phyloP scores from a whole-genome alignment of 2,797 vertebrate genomes.

The Notamacropus eugenii region DNA sequence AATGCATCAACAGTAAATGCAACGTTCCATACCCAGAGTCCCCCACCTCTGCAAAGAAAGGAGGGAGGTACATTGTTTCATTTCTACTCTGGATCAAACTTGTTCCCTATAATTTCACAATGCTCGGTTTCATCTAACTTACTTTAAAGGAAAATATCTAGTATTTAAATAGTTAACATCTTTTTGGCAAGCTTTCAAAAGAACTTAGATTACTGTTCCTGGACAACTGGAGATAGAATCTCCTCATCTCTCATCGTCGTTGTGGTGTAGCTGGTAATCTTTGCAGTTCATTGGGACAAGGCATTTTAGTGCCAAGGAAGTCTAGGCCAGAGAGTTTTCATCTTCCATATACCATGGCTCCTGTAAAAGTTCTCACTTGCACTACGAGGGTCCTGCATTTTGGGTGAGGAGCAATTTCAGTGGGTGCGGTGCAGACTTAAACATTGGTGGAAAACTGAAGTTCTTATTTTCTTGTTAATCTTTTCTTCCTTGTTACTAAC shows the following conservation, averaged over 20 bases:
- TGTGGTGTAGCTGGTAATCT: background rate
- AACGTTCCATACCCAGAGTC: background rate
- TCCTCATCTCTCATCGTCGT: constrained; percentile 28
- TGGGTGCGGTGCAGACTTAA: constrained; percentile 53
- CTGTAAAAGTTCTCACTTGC: constrained; percentile 49
- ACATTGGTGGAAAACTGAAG: constrained; percentile 68
- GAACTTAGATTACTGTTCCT: constrained; percentile 40
- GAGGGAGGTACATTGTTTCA: background rate
- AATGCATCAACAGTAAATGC: background rate
- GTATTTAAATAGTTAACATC: constrained; percentile 53
- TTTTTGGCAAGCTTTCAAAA: constrained; percentile 66
- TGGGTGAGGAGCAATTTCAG: constrained; percentile 52
- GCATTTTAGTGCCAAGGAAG: constrained; percentile 28
- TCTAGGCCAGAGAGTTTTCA: constrained; percentile 54
- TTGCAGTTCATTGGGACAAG: constrained; percentile 38
- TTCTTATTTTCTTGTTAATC: constrained; percentile 72
- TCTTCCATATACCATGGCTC: constrained; percentile 40
- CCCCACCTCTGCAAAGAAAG: background rate
- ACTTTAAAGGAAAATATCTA: constrained; percentile 60
- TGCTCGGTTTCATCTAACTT: background rate
- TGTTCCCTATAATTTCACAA: background rate
- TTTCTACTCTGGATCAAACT: background rate
- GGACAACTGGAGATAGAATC: background rate
- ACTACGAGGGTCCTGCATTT: constrained; percentile 36
- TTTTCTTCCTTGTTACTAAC: constrained; percentile 82